Base-by-base conservation (phyloP, 1,140 invertebrate species). In the Philopotamus ludificatus region DNA sequence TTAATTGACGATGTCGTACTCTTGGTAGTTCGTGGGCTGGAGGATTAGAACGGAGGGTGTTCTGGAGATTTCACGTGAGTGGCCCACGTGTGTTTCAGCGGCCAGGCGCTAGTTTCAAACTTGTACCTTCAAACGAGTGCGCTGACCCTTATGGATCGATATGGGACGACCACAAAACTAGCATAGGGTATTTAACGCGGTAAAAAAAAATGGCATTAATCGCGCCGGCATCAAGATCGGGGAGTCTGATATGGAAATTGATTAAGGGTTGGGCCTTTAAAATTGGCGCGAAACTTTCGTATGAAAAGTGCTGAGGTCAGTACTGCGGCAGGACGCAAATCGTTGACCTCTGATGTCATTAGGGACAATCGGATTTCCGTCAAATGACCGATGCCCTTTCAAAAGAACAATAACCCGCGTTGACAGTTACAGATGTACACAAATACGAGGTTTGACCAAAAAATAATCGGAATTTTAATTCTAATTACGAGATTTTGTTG, bases 91-190 rank as follows among this genome's bases (percentile, higher is more conserved):
- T 49, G 18, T 34, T 28, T 26, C 45, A 47, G 12, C 4, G 4
- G 28, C 15, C 15, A 26, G 41, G 44, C 15, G 26, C 21, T 3
- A 28, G 16, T 12, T 62, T 47, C 47, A 51, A n/a, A 51, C 45
- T 62, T 39, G 44, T 50, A 39, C 21, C 44, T 47, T 61, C 23
- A 51, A 45, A 53, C 61, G 41, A 20, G 63, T 65, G 53, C 63
- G 44, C 21, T 65, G 63, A 65, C 63, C 63, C 42, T 23, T 57
- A 2, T 15, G 42, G 45, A 61, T 61, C 59, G 59, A 61, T 61
- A 60, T 1, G 45, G 28, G 28, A 34, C 28, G 4, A 34, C 28
- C 4, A 34, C 28, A n/a, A n/a, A n/a, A n/a, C n/a, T n/a, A n/a
- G n/a, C n/a, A n/a, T n/a, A n/a, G n/a, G n/a, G n/a, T n/a, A n/a